Evolutionary conservation across 2,797 vertebrate species (phyloP), one percentile per base, ranked within the genome.

Genomic region (Carduelis carduelis): DNA sequence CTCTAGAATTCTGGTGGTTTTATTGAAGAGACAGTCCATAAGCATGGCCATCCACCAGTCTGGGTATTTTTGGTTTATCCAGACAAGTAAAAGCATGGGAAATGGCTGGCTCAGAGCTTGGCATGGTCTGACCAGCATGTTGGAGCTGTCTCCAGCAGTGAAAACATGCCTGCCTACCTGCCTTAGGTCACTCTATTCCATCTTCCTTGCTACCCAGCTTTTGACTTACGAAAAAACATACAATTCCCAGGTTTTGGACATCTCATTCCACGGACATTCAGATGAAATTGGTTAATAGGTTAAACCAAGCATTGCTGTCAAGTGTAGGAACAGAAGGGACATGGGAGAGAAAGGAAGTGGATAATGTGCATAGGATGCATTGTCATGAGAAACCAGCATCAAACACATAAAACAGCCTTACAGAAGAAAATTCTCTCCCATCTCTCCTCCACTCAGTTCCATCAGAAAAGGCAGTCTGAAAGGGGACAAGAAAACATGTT

Each of bases 321-420:
- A 59, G 9, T 20, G 1, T 14, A 61, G 20, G 8, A 16, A 34
- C 8, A 65, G 35, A 2, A 0, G 8, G 4, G 1, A 37, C 6
- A 21, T n/a, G 32, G 32, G 64, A 83, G 91, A 66, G 35, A 26
- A 60, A 55, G n/a, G 24, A 75, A 56, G 79, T 32, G 11, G 17
- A n/a, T 46, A 32, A 46, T 1, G 2, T 15, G 6, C 19, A 57
- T 5, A 52, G 20, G 21, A 78, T 8, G 8, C 4, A 34, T 52
- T 80, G 56, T 49, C 23, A 56, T 0, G 1, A 74, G 57, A 68
- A 86, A 71, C 2, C 5, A 63, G 52, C 9, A 23, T n/a, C n/a
- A 76, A 87, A 69, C 10, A 70, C 7, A 60, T 27, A 23, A 35
- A 81, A 44, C 7, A 80, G 14, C 9, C 21, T 83, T 41, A 28